phyloP scores from a whole-genome alignment of 1,140 invertebrate genomes.

The Drosophila santomea region DNA sequence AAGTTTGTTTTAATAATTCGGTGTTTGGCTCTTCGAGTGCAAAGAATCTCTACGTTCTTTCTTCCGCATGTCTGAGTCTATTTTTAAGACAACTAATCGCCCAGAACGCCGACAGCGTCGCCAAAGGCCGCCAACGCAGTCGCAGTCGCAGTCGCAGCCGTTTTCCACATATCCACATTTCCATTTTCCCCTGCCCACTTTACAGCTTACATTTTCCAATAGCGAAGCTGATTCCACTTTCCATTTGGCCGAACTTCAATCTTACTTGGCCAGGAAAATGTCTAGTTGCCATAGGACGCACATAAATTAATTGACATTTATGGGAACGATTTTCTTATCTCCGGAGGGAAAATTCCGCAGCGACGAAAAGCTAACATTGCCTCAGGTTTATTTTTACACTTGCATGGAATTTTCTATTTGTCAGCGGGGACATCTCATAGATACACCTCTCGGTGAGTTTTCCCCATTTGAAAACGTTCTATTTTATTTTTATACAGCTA shows the following conservation, averaged over 20 bases:
- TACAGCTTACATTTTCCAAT: constrained; percentile 12
- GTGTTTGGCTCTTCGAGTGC: constrained; percentile 4
- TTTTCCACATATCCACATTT: constrained; percentile 5
- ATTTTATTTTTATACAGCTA: constrained; percentile 76
- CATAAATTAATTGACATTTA: constrained; percentile 80
- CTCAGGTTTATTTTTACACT: constrained; percentile 66
- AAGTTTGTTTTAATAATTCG: too few relatives aligned
- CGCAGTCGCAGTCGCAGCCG: constrained; percentile 50
- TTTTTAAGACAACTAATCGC: constrained; percentile 75
- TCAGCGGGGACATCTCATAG: constrained; percentile 53
- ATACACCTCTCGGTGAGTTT: constrained; percentile 16
- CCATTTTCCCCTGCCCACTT: constrained; percentile 19
- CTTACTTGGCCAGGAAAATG: constrained; percentile 25
- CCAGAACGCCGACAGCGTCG: constrained; percentile 63
- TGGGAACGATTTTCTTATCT: constrained; percentile 64
- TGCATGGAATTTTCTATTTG: constrained; percentile 75
- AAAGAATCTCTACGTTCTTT: constrained; percentile 21
- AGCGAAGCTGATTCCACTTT: constrained; percentile 5
- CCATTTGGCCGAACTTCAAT: constrained; percentile 10
- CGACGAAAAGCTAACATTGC: constrained; percentile 26
- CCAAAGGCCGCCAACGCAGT: constrained; percentile 57
- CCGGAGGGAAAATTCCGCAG: constrained; percentile 50
- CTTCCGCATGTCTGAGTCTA: constrained; percentile 77
- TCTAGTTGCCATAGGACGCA: constrained; percentile 66
- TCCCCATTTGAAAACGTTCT: constrained; percentile 40